Conservation (phyloP, 2,113 vertebrate species). For the Notechis scutatus region DNA sequence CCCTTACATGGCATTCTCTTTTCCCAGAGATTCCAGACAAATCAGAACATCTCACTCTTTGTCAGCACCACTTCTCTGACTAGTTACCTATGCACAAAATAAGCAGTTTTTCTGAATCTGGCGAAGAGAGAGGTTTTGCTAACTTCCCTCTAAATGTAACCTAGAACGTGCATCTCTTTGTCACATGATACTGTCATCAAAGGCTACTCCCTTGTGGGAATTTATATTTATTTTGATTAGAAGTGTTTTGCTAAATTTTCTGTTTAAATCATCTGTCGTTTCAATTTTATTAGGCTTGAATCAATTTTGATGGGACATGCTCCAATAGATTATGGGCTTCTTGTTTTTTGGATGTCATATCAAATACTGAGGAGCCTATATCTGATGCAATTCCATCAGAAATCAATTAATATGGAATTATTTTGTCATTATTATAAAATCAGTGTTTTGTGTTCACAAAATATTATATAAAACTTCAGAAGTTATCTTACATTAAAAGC, state of each 20-base stretch:
- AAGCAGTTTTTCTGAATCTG: background rate
- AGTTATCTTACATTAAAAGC: slow-evolving; percentile 31
- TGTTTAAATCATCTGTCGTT: background rate
- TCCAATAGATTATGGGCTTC: background rate
- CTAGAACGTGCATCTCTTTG: background rate
- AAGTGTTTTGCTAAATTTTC: background rate
- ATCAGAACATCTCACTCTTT: background rate
- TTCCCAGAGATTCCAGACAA: background rate
- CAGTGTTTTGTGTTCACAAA: slow-evolving; percentile 32
- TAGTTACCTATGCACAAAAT: background rate
- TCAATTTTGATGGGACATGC: slow-evolving; percentile 31
- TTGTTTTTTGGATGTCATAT: slow-evolving; percentile 31
- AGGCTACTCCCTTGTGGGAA: background rate
- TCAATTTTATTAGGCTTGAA: slow-evolving; percentile 14
- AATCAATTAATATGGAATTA: slow-evolving; percentile 23
- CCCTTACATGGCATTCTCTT: background rate
- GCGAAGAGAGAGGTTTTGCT: background rate
- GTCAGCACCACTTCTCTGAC: background rate
- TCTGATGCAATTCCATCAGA: slow-evolving; percentile 29
- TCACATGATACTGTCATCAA: background rate
- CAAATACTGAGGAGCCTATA: slow-evolving; percentile 40
- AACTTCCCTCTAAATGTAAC: background rate
- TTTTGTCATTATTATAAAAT: slow-evolving; percentile 55
- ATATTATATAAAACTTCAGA: slow-evolving; percentile 42
- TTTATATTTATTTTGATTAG: background rate